Evolutionary conservation across 92 coral and sea anemone species (phyloP), one percentile per base, ranked within the genome.

Genomic region (Pocillopora grandis): DNA sequence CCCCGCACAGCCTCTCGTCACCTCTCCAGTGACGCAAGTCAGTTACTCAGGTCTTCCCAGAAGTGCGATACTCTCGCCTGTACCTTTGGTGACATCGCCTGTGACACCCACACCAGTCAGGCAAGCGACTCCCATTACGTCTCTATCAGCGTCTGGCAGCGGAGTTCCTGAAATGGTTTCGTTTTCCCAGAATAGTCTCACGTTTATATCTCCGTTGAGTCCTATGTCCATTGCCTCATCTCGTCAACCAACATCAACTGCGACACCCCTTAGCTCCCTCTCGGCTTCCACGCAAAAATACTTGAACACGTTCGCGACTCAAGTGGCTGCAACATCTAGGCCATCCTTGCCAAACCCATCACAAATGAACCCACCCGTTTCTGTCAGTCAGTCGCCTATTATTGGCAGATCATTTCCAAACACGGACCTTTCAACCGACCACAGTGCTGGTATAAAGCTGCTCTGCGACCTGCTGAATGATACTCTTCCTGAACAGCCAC

Each of bases 381-480:
- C 83, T 37, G 33, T 42, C 42, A 67, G 62, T 19, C 88, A 76
- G 76, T 17, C n/a, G 62, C 65, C 83, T 1, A 64, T 66, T 58
- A 63, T 74, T 12, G 72, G 58, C 35, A 79, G 76, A 35, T 58
- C 88, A 68, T 58, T 59, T 58, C 76, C 81, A 35, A 76, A 84
- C 42, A 76, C 88, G 12, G 88, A 76, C 64, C 66, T 71, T 23
- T 87, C 77, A 76, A 88, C 76, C 76, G 92, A 90, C 80, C 90
- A 81, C 76, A 90, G 92, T 56, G 93, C 95, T 66, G 95, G 95
- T 12, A 92, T 94, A 70, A 89, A 92, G 75, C 87, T 94, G 37
- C 78, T 94, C 59, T 90, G 98, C 72, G 95, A 94, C 66, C 81
- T 94, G 36, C 90, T 94, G n/a, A 90, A 92, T 76, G 98, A 94